phyloP scores from a whole-genome alignment of 1,140 invertebrate genomes.

The Gonatopus flavifemur region DNA sequence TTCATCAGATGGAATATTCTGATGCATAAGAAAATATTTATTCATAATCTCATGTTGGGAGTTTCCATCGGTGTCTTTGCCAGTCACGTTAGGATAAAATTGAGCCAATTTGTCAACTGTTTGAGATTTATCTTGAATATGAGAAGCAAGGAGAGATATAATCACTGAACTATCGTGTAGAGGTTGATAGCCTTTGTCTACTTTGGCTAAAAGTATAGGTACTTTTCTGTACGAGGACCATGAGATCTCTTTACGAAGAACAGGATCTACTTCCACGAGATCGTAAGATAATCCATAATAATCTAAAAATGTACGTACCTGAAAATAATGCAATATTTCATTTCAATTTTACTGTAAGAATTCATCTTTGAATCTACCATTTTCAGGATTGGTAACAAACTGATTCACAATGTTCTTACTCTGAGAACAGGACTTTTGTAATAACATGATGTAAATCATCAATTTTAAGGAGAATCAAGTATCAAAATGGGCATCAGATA shows the following conservation, averaged over 20 bases:
- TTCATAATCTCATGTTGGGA: conserved; percentile 82
- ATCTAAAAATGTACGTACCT: conserved; percentile 87
- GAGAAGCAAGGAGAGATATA: conserved; percentile 83
- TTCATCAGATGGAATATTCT: conserved; percentile 60
- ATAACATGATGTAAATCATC: too few species aligned
- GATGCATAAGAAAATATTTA: conserved; percentile 93
- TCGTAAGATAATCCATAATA: conserved; percentile 94
- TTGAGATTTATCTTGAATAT: conserved; percentile 67
- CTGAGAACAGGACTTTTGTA: too few species aligned
- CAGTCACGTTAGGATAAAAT: conserved; percentile 79
- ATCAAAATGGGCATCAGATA: too few species aligned
- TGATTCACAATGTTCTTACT: too few species aligned
- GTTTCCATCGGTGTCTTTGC: conserved; percentile 69
- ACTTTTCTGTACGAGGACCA: conserved; percentile 97
- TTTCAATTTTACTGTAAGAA: background rate
- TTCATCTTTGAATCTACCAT: too few species aligned
- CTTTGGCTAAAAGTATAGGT: conserved; percentile 84
- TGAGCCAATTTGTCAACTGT: conserved; percentile 72
- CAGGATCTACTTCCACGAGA: conserved; percentile 95
- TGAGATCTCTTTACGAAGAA: conserved; percentile 85
- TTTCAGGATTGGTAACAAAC: too few species aligned
- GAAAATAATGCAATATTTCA: conserved; percentile 5
- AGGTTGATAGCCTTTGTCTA: conserved; percentile 75
- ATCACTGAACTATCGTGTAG: conserved; percentile 94
- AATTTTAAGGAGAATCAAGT: too few species aligned